These are phyloP conservation scores for Andricus quercusramuli DNA, from an alignment of 2,888 invertebrate genomes.

Conservation along the genomic window DNA sequence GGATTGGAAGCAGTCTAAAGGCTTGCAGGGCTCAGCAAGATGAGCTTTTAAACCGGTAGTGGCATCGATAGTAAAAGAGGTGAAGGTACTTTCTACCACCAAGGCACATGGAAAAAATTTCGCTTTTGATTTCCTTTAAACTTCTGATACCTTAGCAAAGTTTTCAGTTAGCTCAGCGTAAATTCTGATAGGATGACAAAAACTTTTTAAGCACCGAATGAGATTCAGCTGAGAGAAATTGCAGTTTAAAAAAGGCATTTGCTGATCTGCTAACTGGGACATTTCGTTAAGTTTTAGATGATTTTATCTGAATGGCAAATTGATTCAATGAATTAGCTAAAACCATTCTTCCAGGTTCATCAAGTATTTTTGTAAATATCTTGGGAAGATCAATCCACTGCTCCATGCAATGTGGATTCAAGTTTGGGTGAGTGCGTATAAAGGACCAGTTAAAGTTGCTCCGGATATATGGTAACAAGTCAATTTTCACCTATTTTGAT, in stretches of 20 bases:
- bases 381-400: not conserved
- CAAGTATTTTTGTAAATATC: not conserved
- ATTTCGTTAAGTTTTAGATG: not conserved
- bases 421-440: too few relatives aligned
- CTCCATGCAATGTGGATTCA: too few relatives aligned
- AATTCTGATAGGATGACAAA: not conserved
- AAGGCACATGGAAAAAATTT: slow-evolving; percentile 30
- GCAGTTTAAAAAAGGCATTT: not conserved
- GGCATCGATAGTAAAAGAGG: slow-evolving; percentile 23
- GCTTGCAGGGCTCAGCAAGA: slow-evolving; percentile 16
- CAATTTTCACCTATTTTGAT: too few relatives aligned
- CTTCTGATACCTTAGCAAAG: not conserved
- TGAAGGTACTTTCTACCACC: slow-evolving; percentile 14
- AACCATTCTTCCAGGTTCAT: not conserved
- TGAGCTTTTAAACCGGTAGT: slow-evolving; percentile 35
- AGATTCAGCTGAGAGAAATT: not conserved
- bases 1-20: slow-evolving; percentile 9
- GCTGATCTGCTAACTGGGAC: not conserved
- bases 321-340: not conserved
- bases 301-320: not conserved
- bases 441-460: too few relatives aligned
- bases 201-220: not conserved
- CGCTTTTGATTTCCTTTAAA: slow-evolving; percentile 17
- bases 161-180: not conserved
- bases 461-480: too few relatives aligned